These are phyloP conservation scores for Girardia tigrina DNA, from an alignment of 2,888 invertebrate species.

Conservation along the genomic window DNA sequence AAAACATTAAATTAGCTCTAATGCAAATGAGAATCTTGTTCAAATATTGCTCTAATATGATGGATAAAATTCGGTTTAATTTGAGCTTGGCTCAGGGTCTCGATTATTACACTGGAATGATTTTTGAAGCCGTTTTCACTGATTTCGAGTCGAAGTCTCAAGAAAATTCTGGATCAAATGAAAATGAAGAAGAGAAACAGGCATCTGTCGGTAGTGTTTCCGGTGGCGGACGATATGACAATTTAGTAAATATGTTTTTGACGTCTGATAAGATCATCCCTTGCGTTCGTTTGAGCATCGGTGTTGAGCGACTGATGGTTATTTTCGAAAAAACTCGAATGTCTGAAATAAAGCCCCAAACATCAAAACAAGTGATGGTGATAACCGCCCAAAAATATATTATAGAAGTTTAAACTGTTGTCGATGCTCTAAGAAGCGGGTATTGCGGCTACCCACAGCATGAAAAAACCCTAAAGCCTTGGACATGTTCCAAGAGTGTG, in stretches of 20 bases:
- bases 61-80: slow-evolving; percentile 63
- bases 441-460: slow-evolving; percentile 83
- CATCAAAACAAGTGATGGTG: slow-evolving; percentile 60
- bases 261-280: slow-evolving; percentile 64
- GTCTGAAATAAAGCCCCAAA: slow-evolving; percentile 47
- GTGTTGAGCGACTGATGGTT: slow-evolving; percentile 88
- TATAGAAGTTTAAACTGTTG: slow-evolving; percentile 70
- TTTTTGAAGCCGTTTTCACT: slow-evolving; percentile 81
- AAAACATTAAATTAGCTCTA: slow-evolving; percentile 45
- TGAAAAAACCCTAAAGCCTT: slow-evolving; percentile 89
- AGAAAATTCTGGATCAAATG: no score
- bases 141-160: no score
- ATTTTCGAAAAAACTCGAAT: slow-evolving; percentile 67
- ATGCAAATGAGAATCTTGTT: slow-evolving; percentile 63
- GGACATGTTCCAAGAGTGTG: slow-evolving; percentile 84
- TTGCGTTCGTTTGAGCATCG: slow-evolving; percentile 92
- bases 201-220: slow-evolving; percentile 73
- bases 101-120: slow-evolving; percentile 97
- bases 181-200: not conserved
- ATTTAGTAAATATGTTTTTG: slow-evolving; percentile 93
- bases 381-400: slow-evolving; percentile 89
- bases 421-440: slow-evolving; percentile 73
- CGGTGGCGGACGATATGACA: slow-evolving; percentile 91
- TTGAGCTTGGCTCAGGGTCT: slow-evolving; percentile 88
- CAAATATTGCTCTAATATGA: slow-evolving; percentile 69